These are phyloP conservation scores for Tryphoninae sp. DNA, from an alignment of 2,888 invertebrate genomes.

Conservation along the genomic window DNA sequence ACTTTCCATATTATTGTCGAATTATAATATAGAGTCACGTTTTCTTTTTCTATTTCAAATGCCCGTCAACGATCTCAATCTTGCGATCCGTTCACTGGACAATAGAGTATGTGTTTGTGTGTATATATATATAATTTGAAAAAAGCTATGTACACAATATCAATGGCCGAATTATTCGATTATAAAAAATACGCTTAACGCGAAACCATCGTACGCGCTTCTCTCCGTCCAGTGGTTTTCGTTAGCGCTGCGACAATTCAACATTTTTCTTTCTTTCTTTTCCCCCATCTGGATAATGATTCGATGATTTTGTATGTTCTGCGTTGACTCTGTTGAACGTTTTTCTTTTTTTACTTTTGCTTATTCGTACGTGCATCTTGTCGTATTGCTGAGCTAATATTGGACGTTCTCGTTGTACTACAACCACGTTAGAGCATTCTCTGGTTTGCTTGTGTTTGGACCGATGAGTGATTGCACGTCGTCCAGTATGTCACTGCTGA, in stretches of 20 bases:
- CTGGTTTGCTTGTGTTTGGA: conserved; percentile 92
- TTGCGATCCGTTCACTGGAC: conserved; percentile 38
- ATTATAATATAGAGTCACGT: conserved; percentile 31
- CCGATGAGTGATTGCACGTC: conserved; percentile 95
- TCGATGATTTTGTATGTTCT: conserved; percentile 8
- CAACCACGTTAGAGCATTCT: conserved; percentile 94
- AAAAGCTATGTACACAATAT: conserved; percentile 55
- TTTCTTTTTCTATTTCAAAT: background rate
- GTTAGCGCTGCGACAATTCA: conserved; percentile 12
- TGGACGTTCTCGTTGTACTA: conserved; percentile 79
- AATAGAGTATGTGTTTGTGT: conserved; percentile 39
- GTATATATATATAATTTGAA: conserved; percentile 23
- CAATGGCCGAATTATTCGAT: conserved; percentile 42
- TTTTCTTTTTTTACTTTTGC: background rate
- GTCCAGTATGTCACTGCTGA: conserved; percentile 93
- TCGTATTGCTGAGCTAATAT: conserved; percentile 28
- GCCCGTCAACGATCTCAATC: conserved; percentile 18
- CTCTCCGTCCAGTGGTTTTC: conserved; percentile 6
- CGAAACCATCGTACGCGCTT: conserved; percentile 10
- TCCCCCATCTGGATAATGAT: conserved; percentile 9
- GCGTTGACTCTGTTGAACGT: conserved; percentile 21
- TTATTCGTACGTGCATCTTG: conserved; percentile 52
- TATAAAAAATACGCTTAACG: conserved; percentile 31
- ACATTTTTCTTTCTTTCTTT: background rate
- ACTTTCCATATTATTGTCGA: conserved; percentile 59